These are phyloP conservation scores for Cyphomyrus discorhynchus DNA, from an alignment of 2,113 vertebrate species.

Conservation along the genomic window DNA sequence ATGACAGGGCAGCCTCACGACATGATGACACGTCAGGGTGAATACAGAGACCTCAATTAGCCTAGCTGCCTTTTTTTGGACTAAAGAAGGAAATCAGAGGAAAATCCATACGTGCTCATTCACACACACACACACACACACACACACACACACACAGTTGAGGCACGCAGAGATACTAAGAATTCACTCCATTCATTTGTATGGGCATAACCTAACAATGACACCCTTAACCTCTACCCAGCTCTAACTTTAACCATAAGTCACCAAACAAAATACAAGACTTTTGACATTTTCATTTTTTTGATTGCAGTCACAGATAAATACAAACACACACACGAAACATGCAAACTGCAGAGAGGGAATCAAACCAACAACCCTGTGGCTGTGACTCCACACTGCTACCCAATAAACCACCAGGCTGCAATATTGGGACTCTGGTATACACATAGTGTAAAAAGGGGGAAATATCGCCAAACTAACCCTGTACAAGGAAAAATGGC, in stretches of 20 bases:
- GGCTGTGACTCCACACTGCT: background rate
- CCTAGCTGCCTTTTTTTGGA: background rate
- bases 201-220: background rate
- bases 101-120: background rate
- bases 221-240: background rate
- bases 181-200: background rate
- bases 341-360: background rate
- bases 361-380: background rate
- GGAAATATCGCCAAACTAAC: background rate
- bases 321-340: background rate
- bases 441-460: background rate
- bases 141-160: background rate
- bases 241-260: background rate
- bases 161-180: background rate
- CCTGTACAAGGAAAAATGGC: background rate
- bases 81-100: background rate
- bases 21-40: background rate
- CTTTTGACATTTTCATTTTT: background rate
- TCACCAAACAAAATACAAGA: background rate
- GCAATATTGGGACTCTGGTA: background rate
- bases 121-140: background rate
- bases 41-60: background rate
- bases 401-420: background rate
- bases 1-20: background rate
- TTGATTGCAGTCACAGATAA: background rate